phyloP scores from a whole-genome alignment of 2,888 invertebrate genomes.

The Drosophila aldrichi region DNA sequence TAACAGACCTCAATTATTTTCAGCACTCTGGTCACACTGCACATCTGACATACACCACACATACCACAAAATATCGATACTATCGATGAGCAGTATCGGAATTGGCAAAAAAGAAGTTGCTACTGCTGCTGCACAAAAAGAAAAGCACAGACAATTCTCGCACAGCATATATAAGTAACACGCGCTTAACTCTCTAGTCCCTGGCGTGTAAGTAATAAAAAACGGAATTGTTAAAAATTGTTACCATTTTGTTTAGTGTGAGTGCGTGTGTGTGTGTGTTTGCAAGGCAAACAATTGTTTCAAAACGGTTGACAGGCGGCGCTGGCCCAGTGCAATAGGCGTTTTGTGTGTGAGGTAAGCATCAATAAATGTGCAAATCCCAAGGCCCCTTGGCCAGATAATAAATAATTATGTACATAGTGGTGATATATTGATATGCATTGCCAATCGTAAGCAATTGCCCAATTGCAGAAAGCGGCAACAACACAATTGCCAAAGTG shows the following conservation, averaged over 20 bases:
- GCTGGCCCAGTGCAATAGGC: slow-evolving; percentile 38
- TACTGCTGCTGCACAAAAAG: slow-evolving; percentile 18
- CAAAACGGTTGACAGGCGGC: slow-evolving; percentile 29
- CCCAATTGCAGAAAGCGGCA: background rate
- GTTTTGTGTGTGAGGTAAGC: slow-evolving; percentile 47
- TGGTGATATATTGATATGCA: background rate
- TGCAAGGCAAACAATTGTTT: slow-evolving; percentile 19
- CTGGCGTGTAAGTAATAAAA: slow-evolving; percentile 2
- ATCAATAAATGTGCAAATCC: slow-evolving; percentile 42
- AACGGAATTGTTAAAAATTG: slow-evolving; percentile 2
- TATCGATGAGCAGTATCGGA: slow-evolving; percentile 14
- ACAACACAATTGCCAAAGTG: background rate
- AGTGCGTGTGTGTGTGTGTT: background rate
- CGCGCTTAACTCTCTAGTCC: slow-evolving; percentile 15
- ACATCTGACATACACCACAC: background rate
- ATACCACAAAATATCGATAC: slow-evolving; percentile 25
- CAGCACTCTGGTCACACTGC: slow-evolving; percentile 33
- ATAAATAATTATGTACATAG: slow-evolving; percentile 32
- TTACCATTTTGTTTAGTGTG: slow-evolving; percentile 17
- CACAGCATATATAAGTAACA: background rate
- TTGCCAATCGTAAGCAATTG: background rate
- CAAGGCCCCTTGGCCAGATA: slow-evolving; percentile 32
- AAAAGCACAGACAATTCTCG: slow-evolving; percentile 18
- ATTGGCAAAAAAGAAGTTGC: slow-evolving; percentile 8
- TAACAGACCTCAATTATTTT: slow-evolving; percentile 22